Percentiles rank a stretch among this genome's conserved stretches.
Evolutionary conservation across 2,888 invertebrate genomes (phyloP).

Genomic region (Lydus trimaculatus): DNA sequence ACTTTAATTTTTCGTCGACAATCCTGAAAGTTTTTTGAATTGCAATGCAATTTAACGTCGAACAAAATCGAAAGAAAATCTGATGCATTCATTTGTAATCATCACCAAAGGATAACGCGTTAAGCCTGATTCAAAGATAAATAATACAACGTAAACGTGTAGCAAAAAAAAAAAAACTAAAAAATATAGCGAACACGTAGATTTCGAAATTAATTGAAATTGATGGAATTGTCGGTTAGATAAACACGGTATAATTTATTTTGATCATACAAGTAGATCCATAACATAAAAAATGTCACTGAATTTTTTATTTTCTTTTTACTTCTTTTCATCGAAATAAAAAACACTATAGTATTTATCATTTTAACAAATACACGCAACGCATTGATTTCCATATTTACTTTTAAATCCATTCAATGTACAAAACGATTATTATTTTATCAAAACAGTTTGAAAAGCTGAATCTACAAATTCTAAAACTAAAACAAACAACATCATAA

Average conservation of each 20-base stretch:
- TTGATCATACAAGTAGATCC: constrained; percentile 2
- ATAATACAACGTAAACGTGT: background rate
- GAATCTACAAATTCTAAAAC: background rate
- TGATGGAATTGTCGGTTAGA: constrained; percentile 2
- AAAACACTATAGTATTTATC: background rate
- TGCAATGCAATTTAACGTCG: too few species aligned
- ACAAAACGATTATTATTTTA: background rate
- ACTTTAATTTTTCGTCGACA: too few species aligned
- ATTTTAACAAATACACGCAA: background rate
- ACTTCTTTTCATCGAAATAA: background rate
- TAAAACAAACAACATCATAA: background rate
- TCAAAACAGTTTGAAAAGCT: background rate
- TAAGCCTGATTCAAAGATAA: background rate
- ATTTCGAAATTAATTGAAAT: background rate
- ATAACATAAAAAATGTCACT: background rate
- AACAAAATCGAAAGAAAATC: too few species aligned
- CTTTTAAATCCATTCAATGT: background rate
- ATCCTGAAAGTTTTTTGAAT: too few species aligned
- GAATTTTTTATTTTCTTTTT: background rate
- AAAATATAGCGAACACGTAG: background rate
- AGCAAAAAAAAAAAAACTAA: background rate
- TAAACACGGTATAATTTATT: constrained; percentile 1
- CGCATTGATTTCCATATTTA: background rate
- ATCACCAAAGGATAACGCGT: too few species aligned
- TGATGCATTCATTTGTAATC: too few species aligned